Conservation (phyloP, 2,888 invertebrate genomes). For the Chorisops tibialis region DNA sequence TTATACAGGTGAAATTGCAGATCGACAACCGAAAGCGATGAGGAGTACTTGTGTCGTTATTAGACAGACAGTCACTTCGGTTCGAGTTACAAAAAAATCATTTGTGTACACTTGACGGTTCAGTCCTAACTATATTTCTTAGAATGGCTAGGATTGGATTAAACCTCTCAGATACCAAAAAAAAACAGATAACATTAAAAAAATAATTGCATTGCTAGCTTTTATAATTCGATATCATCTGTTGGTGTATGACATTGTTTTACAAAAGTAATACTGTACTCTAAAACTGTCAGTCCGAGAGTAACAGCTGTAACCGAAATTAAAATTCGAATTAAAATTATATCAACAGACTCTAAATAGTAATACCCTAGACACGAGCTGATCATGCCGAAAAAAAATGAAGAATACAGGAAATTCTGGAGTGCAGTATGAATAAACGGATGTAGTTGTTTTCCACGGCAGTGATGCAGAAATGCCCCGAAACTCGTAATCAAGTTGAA, state of each 20-base stretch:
- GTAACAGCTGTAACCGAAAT: background rate
- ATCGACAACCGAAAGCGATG: too few species aligned
- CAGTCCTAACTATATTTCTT: too few species aligned
- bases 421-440: constrained; percentile 14
- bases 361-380: constrained; percentile 14
- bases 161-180: too few species aligned
- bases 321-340: background rate
- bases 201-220: background rate
- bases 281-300: background rate
- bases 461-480: constrained; percentile 10
- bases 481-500: constrained; percentile 11
- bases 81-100: too few species aligned
- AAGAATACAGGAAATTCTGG: constrained; percentile 10
- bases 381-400: constrained; percentile 10
- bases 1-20: too few species aligned
- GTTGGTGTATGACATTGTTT: constrained; percentile 13
- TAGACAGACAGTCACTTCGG: too few species aligned
- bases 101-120: too few species aligned
- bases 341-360: constrained; percentile 6
- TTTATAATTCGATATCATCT: constrained; percentile 4
- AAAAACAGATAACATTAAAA: background rate
- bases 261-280: background rate
- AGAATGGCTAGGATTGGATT: too few species aligned
- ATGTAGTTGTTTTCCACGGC: constrained; percentile 1
- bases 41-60: too few species aligned